Evolutionary conservation across 2,113 vertebrate species (phyloP).

Genomic region (Fulmarus glacialis): DNA sequence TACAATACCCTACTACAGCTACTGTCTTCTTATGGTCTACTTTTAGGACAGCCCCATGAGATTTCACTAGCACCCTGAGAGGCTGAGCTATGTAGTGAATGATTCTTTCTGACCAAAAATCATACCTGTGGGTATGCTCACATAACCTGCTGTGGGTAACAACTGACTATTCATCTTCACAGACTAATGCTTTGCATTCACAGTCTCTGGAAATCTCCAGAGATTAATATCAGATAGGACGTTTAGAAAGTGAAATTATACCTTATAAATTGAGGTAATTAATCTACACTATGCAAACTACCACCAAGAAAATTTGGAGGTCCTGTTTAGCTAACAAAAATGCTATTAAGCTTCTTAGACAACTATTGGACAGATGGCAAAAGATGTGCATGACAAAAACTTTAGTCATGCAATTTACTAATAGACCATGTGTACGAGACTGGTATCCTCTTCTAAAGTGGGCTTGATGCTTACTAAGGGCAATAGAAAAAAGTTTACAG

Average conservation of each 20-base stretch:
- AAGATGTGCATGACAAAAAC: accelerated
- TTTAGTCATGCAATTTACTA: background rate
- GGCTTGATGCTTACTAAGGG: background rate
- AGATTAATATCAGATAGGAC: background rate
- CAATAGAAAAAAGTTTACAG: background rate
- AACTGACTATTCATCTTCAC: background rate
- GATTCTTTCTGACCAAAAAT: background rate
- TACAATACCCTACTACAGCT: background rate
- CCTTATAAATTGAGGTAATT: background rate
- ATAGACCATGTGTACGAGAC: background rate
- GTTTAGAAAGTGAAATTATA: background rate
- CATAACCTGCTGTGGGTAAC: background rate
- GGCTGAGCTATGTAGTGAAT: background rate
- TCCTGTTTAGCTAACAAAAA: background rate
- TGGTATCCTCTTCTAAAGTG: background rate
- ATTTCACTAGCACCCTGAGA: background rate
- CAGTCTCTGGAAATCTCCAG: background rate
- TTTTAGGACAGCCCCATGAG: background rate
- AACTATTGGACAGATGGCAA: background rate
- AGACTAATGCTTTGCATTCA: background rate
- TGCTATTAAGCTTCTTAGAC: background rate
- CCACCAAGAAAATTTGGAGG: background rate
- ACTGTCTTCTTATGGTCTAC: background rate
- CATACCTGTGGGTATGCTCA: background rate
- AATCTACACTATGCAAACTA: background rate